Conservation (phyloP, 2,113 vertebrate genomes). For the Perognathus longimembris region DNA sequence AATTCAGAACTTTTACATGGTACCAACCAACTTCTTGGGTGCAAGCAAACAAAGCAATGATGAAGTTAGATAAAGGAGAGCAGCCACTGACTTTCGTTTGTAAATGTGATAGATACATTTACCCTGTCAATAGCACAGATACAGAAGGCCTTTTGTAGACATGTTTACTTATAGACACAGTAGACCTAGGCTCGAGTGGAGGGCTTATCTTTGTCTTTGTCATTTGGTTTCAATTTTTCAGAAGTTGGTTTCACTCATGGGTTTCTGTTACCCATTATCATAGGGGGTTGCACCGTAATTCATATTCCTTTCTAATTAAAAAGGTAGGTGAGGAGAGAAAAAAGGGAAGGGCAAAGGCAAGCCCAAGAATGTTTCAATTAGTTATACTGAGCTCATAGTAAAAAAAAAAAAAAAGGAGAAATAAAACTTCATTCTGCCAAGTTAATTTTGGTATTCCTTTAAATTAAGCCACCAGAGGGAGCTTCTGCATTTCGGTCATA, state of each 20-base stretch:
- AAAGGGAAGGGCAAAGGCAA: not conserved
- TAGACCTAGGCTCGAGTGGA: not conserved
- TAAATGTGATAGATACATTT: not conserved
- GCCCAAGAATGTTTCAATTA: not conserved
- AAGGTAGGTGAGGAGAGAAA: not conserved
- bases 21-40: not conserved
- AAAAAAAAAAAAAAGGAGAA: fast-evolving
- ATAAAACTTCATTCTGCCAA: fast-evolving
- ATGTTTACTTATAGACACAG: not conserved
- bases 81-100: not conserved
- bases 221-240: slow-evolving; percentile 6
- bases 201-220: not conserved
- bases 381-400: not conserved
- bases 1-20: not conserved
- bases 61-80: not conserved
- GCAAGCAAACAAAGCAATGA: slow-evolving; percentile 14
- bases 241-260: not conserved
- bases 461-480: slow-evolving; percentile 81
- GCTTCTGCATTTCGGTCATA: slow-evolving; percentile 69
- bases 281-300: not conserved
- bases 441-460: not conserved
- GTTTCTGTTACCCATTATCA: not conserved
- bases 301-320: not conserved
- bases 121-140: not conserved
- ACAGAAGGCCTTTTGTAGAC: not conserved